A percentile compares a stretch with the other conserved stretches of the same genome.
These are phyloP conservation scores for Bombus vancouverensis DNA, from an alignment of 1,140 invertebrate species.

Conservation along the genomic window DNA sequence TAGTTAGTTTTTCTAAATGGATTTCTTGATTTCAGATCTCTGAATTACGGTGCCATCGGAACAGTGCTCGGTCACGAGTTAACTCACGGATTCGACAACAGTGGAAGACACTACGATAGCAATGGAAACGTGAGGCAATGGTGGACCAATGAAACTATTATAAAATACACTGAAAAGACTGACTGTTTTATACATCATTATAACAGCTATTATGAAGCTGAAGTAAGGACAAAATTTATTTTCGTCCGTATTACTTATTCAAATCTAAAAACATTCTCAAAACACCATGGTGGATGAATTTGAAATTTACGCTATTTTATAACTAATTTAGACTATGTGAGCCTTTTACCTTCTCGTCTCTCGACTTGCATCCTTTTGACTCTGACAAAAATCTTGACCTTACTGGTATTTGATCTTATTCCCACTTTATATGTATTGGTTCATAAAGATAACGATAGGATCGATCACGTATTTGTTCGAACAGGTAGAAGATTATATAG, in stretches of 20 bases:
- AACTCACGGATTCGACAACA: conserved; percentile 93
- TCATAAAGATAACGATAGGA: neutral
- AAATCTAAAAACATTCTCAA: too few species aligned
- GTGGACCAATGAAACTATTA: conserved; percentile 92
- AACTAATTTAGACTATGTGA: too few species aligned
- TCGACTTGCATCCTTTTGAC: too few species aligned
- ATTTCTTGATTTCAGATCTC: conserved; percentile 82
- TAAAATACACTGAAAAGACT: conserved; percentile 87
- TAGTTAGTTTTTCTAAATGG: neutral
- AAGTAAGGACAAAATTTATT: conserved; percentile 60
- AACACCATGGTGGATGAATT: too few species aligned
- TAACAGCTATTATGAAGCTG: conserved; percentile 86
- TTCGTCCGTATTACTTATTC: too few species aligned
- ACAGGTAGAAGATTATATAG: conserved; percentile 84
- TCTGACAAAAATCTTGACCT: too few species aligned
- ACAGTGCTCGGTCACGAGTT: conserved; percentile 92
- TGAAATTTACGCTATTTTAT: too few species aligned
- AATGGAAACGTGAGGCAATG: conserved; percentile 90
- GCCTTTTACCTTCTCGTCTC: too few species aligned
- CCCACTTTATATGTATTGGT: neutral
- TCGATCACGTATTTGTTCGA: neutral
- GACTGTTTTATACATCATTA: conserved; percentile 96
- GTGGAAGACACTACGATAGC: conserved; percentile 88
- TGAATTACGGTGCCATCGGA: conserved; percentile 93
- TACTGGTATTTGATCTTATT: neutral